Conservation (phyloP, 2,888 invertebrate genomes). For the Nephrotoma guestfalica region DNA sequence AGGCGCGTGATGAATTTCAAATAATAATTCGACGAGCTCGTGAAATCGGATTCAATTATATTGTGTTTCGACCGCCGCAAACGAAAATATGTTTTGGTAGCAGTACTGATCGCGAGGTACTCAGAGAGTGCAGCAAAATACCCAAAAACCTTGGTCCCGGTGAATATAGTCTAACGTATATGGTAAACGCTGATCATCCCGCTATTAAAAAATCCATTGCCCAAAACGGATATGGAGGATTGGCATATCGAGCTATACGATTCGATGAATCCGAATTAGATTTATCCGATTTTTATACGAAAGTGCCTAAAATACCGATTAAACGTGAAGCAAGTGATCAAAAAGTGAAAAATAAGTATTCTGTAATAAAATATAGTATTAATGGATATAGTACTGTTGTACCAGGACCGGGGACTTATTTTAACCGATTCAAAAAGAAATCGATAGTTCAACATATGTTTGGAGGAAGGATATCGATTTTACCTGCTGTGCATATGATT, state of each 20-base stretch:
- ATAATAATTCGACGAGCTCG: conserved; percentile 18
- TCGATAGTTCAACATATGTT: conserved; percentile 20
- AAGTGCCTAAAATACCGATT: neutral
- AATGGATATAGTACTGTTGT: neutral
- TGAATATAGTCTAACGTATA: conserved; percentile 14
- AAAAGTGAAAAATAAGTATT: neutral
- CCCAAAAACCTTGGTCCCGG: conserved; percentile 19
- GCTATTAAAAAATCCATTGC: neutral
- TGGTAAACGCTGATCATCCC: neutral
- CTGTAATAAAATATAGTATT: neutral
- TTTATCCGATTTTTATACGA: neutral
- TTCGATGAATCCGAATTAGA: neutral
- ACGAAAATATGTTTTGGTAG: conserved; percentile 39
- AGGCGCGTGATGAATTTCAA: conserved; percentile 18
- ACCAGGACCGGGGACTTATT: conserved; percentile 15
- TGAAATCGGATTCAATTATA: neutral
- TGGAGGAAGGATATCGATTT: conserved; percentile 17
- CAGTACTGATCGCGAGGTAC: conserved; percentile 31
- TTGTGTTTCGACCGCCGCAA: conserved; percentile 28
- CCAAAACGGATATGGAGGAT: conserved; percentile 23
- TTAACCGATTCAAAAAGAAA: conserved; percentile 13
- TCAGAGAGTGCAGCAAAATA: conserved; percentile 30
- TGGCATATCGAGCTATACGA: conserved; percentile 22
- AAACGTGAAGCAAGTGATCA: neutral
- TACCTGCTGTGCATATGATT: conserved; percentile 22